A percentile compares a stretch with the other conserved stretches of the same genome.
phyloP scores from a whole-genome alignment of 2,797 vertebrate genomes.

The Scomberomorus guttatus region DNA sequence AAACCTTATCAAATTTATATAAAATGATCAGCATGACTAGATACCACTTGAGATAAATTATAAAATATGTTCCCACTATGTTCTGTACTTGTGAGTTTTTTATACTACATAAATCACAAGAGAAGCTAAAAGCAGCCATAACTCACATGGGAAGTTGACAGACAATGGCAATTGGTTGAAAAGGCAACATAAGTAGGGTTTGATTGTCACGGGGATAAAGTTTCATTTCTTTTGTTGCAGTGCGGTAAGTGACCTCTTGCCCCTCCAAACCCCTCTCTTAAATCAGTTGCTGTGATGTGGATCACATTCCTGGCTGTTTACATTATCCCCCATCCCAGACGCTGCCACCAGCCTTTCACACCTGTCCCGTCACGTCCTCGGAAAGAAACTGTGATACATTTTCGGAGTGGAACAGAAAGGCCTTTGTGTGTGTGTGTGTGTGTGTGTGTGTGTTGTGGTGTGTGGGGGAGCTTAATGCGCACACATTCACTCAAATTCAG shows the following conservation, averaged over 20 bases:
- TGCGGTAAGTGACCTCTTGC: constrained; percentile 60
- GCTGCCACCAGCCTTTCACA: constrained; percentile 76
- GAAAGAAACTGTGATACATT: constrained; percentile 75
- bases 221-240: constrained; percentile 79
- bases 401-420: constrained; percentile 72
- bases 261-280: constrained; percentile 55
- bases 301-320: constrained; percentile 83
- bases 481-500: constrained; percentile 51
- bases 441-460: constrained; percentile 26
- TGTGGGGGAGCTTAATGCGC: constrained; percentile 47
- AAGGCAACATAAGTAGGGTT: constrained; percentile 58
- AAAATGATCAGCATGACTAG: background rate
- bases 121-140: constrained; percentile 61
- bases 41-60: background rate
- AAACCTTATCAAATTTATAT: background rate
- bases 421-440: constrained; percentile 61
- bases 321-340: constrained; percentile 65
- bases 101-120: constrained; percentile 55
- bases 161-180: constrained; percentile 80
- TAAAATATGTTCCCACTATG: background rate
- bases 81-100: background rate
- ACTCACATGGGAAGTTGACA: constrained; percentile 69
- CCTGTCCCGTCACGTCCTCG: constrained; percentile 82
- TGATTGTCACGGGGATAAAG: constrained; percentile 78
- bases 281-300: constrained; percentile 78